Conservation (phyloP, 2,797 vertebrate genomes). For the Chelon auratus region DNA sequence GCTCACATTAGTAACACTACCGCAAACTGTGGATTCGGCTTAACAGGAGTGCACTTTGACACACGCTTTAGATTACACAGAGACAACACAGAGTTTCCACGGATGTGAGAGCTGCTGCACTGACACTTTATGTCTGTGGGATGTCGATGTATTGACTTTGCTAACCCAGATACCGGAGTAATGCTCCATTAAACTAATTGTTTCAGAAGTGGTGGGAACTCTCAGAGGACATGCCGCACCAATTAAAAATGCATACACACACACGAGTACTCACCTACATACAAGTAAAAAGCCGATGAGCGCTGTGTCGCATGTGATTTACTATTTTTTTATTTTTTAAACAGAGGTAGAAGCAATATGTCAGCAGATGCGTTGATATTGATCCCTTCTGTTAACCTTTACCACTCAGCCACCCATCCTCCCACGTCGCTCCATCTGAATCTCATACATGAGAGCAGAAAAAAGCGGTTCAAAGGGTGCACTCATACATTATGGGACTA, state of each 20-base stretch:
- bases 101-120: constrained; percentile 39
- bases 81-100: constrained; percentile 42
- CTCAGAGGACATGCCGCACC: constrained; percentile 57
- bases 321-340: constrained; percentile 37
- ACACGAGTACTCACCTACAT: constrained; percentile 43
- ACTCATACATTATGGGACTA: constrained; percentile 21
- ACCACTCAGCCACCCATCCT: constrained; percentile 38
- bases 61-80: no score
- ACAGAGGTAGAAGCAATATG: constrained; percentile 45
- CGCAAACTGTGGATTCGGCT: constrained; percentile 23
- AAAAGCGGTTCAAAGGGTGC: constrained; percentile 4
- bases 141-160: constrained; percentile 77
- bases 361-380: constrained; percentile 52
- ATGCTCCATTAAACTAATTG: constrained; percentile 83
- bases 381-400: constrained; percentile 66
- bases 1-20: constrained; percentile 1
- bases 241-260: constrained; percentile 65
- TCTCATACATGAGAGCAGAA: constrained; percentile 26
- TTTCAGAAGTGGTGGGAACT: constrained; percentile 70
- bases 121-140: constrained; percentile 59
- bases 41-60: constrained; percentile 36
- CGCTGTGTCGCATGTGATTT: constrained; percentile 24
- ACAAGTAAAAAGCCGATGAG: constrained; percentile 62
- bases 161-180: constrained; percentile 72
- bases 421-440: constrained; percentile 26